Evolutionary conservation across 2,113 vertebrate species (phyloP), one percentile per base, ranked within the genome.

Genomic region (Corythornis vintsioides): DNA sequence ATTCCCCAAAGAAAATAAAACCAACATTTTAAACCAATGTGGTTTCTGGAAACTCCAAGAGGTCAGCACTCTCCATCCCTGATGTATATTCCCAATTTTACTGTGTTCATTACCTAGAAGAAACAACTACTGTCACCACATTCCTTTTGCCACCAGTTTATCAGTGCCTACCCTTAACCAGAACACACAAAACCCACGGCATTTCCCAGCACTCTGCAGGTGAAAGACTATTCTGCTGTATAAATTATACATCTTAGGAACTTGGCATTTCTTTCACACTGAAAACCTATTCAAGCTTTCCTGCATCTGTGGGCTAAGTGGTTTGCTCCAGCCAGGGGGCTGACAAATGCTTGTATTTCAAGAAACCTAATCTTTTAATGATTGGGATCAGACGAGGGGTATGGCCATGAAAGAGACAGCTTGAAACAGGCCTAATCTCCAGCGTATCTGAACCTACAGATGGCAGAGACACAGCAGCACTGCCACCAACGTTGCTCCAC

Each of bases 331-430:
- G 74, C 74, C 59, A 35, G 42, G 82, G 75, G 78, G 73, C 17
- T 4, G 0, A 90, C 61, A 92, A 96, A 96, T 70, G 87, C 95
- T 94, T 95, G 83, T 96, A 95, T 96, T 97, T 97, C 95, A 96
- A 95, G 96, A 96, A 98, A 97, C 53, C 50, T 96, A 97, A 97
- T 98, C 97, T 97, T 90, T 97, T 98, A 98, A 97, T 97, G 96
- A 97, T 71, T 83, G 35, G 72, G 95, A 95, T 97, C 95, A 96
- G 96, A 84, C 7, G 17, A 94, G 93, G 87, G 87, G 74, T 55
- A 94, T 3, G 52, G 66, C 61, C 43, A 28, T 85, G 79, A 90
- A 94, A 95, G 78, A 95, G 93, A 89, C 92, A 94, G 94, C 91
- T 94, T 93, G 93, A 97, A 97, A 96, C 66, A 93, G 88, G 75